Evolutionary conservation across 2,797 vertebrate species (phyloP).

Genomic region (Ptychadena robeensis): DNA sequence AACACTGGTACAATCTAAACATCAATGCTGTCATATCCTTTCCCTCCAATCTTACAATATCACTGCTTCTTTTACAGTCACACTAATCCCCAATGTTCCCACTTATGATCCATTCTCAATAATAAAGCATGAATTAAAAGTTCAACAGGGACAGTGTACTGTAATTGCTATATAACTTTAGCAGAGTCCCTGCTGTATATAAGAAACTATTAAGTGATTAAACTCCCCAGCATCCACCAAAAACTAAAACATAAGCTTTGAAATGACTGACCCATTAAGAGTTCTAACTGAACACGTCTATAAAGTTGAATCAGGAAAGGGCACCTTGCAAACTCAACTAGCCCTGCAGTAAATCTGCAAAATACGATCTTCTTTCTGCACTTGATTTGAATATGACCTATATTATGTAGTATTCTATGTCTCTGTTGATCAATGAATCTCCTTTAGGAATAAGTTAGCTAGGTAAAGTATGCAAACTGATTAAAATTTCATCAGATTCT

Average conservation of each 20-base stretch:
- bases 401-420: background rate
- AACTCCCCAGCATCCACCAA: background rate
- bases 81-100: too few relatives aligned
- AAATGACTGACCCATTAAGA: background rate
- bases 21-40: too few relatives aligned
- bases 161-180: too few relatives aligned
- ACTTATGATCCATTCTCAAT: too few relatives aligned
- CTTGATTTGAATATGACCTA: constrained; percentile 38
- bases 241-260: background rate
- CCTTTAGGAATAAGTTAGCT: constrained; percentile 53
- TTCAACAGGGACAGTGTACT: too few relatives aligned
- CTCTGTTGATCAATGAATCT: constrained; percentile 39
- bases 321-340: background rate
- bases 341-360: constrained; percentile 27
- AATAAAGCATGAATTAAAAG: too few relatives aligned
- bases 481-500: constrained; percentile 58
- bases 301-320: constrained; percentile 35
- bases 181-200: too few relatives aligned
- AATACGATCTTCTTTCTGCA: constrained; percentile 35
- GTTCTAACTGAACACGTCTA: background rate
- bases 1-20: too few relatives aligned
- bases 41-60: too few relatives aligned
- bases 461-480: constrained; percentile 50
- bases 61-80: too few relatives aligned
- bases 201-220: background rate